phyloP scores from a whole-genome alignment of 2,888 invertebrate species.

The Nemotelus nigrinus region DNA sequence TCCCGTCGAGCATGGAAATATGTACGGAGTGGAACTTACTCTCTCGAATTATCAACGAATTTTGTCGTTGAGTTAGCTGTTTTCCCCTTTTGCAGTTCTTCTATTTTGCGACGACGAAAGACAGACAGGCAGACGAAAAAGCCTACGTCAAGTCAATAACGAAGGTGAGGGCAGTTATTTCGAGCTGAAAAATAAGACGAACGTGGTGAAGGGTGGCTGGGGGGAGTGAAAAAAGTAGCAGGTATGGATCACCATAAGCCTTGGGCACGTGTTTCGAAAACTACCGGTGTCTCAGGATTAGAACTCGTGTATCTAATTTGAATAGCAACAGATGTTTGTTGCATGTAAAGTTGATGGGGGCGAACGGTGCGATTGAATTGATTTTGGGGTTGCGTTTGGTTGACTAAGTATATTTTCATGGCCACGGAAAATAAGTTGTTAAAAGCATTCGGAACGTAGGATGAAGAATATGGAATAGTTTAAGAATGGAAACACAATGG shows the following conservation, averaged over 20 bases:
- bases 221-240: not conserved
- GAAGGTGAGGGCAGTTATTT: not conserved
- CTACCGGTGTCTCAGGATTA: not conserved
- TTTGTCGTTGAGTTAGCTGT: too few relatives aligned
- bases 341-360: not conserved
- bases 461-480: too few relatives aligned
- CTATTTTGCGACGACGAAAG: not conserved
- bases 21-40: too few relatives aligned
- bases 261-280: not conserved
- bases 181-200: not conserved
- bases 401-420: too few relatives aligned
- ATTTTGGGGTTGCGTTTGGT: too few relatives aligned
- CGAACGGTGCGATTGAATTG: not conserved
- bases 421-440: too few relatives aligned
- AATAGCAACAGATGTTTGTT: constrained; percentile 1
- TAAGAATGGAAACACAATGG: too few relatives aligned
- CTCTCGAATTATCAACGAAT: too few relatives aligned
- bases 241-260: not conserved
- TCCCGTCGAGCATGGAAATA: too few relatives aligned
- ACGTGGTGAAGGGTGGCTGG: not conserved
- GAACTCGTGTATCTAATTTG: constrained; percentile 1
- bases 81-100: too few relatives aligned
- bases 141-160: not conserved
- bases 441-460: too few relatives aligned
- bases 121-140: not conserved